These are phyloP conservation scores for Myoxocephalus aenaeus DNA, from an alignment of 2,797 vertebrate species.

Conservation along the genomic window DNA sequence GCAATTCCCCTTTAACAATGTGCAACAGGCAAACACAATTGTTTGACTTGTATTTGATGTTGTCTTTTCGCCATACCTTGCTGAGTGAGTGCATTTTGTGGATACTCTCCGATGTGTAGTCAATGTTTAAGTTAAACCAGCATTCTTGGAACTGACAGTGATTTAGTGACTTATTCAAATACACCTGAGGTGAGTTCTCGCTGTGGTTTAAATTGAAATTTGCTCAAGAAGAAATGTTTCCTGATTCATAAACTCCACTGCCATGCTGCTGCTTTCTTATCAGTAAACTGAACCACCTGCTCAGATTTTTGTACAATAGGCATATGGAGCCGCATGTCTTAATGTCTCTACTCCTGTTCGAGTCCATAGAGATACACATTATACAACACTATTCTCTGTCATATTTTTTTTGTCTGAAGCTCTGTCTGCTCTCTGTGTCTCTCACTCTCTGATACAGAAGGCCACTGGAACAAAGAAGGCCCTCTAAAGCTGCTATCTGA, in stretches of 20 bases:
- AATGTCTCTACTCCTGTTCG: not conserved
- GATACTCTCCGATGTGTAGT: not conserved
- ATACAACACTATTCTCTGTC: not conserved
- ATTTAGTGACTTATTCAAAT: conserved; percentile 26
- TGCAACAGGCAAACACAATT: conserved; percentile 1
- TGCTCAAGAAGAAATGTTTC: conserved; percentile 26
- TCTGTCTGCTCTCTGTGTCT: conserved; percentile 8
- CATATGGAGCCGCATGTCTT: not conserved
- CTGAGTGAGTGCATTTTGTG: conserved; percentile 12
- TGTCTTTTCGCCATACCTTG: not conserved
- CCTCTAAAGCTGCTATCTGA: conserved; percentile 68
- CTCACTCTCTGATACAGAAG: conserved; percentile 35
- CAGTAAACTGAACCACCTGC: conserved; percentile 42
- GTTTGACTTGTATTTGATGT: not conserved
- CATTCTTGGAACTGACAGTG: conserved; percentile 23
- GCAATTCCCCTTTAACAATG: conserved; percentile 24
- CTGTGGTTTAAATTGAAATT: conserved; percentile 32
- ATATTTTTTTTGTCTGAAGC: not conserved
- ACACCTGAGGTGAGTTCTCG: conserved; percentile 15
- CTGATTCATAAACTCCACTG: conserved; percentile 30
- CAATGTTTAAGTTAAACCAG: conserved; percentile 8
- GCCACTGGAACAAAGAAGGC: conserved; percentile 58
- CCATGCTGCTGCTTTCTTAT: conserved; percentile 35
- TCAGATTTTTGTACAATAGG: conserved; percentile 12
- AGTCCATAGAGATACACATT: conserved; percentile 15